Conservation (phyloP, 1,140 invertebrate species). For the Homalodisca vitripennis region DNA sequence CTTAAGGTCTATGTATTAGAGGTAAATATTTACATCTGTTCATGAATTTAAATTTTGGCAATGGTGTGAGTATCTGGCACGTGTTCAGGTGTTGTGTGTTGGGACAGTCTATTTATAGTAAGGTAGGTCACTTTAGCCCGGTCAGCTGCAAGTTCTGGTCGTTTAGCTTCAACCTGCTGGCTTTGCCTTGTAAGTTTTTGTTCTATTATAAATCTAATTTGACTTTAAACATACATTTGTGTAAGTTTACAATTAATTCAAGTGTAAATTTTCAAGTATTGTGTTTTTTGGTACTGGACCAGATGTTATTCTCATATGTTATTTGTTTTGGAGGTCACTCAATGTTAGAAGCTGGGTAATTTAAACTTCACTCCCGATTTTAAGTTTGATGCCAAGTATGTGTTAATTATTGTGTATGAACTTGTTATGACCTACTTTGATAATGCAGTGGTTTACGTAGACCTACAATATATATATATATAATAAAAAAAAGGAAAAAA, state of each 20-base stretch:
- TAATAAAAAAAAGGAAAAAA: no score
- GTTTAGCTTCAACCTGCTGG: not conserved
- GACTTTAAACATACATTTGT: not conserved
- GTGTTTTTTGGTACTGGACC: not conserved
- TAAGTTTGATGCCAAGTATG: no score
- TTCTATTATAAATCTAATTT: not conserved
- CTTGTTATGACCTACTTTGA: no score
- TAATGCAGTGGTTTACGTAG: no score
- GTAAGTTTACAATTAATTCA: not conserved
- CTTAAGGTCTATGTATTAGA: no score
- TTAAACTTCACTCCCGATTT: no score
- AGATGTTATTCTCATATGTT: not conserved
- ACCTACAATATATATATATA: no score
- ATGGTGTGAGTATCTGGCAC: no score
- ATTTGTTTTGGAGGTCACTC: not conserved
- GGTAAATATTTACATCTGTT: no score
- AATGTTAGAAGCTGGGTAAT: not conserved
- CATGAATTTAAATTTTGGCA: no score
- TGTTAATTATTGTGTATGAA: no score
- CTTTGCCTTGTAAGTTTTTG: constrained; percentile 4
- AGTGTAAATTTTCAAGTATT: not conserved
- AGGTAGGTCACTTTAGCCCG: constrained; percentile 22
- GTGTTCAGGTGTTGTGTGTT: not conserved
- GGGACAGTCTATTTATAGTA: constrained; percentile 15
- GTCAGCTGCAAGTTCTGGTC: not conserved